Evolutionary conservation across 1,140 invertebrate species (phyloP).

Genomic region (Myzus persicae): DNA sequence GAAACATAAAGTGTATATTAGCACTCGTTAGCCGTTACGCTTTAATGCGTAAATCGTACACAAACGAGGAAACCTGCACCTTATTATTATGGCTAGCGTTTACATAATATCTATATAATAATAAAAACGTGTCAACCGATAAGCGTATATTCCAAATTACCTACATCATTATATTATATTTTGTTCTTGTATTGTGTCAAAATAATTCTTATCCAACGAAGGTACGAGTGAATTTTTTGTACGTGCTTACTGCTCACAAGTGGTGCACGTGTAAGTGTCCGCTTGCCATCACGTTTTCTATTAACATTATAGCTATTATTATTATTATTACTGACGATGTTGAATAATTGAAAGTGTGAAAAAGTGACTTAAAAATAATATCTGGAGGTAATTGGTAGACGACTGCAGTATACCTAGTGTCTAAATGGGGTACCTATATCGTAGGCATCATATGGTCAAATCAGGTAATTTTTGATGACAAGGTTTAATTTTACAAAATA

Average conservation of each 20-base stretch:
- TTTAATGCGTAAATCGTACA: not conserved
- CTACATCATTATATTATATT: not conserved
- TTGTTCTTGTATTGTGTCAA: conserved; percentile 18
- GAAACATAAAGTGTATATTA: not conserved
- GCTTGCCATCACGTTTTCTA: not conserved
- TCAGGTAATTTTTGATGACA: too few relatives aligned
- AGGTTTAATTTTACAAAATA: too few relatives aligned
- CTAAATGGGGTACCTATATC: too few relatives aligned
- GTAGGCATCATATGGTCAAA: too few relatives aligned
- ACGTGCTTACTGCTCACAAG: not conserved
- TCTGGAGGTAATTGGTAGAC: too few relatives aligned
- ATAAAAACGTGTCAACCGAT: not conserved
- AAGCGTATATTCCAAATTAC: not conserved
- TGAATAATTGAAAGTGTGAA: too few relatives aligned
- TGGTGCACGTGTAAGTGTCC: not conserved
- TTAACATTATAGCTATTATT: not conserved
- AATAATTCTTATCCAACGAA: not conserved
- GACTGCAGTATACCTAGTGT: too few relatives aligned
- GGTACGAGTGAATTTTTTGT: not conserved
- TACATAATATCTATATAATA: conserved; percentile 14
- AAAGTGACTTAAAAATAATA: too few relatives aligned
- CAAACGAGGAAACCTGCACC: not conserved
- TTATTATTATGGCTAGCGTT: not conserved
- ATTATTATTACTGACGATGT: not conserved
- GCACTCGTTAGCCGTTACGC: not conserved